These are phyloP conservation scores for Bostrychus sinensis DNA, from an alignment of 2,113 vertebrate genomes.

Conservation along the genomic window DNA sequence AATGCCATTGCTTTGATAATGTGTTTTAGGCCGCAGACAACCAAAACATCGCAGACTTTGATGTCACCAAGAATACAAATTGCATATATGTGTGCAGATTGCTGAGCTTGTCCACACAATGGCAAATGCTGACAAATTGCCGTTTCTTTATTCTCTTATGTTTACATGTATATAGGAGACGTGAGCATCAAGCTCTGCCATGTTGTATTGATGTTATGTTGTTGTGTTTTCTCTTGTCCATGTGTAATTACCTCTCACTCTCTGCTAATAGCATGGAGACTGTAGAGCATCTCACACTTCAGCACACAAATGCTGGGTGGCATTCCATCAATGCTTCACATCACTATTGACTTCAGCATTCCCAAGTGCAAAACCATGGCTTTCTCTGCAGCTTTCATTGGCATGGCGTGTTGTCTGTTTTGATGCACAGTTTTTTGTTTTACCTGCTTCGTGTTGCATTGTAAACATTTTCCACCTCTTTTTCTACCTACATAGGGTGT, in stretches of 20 bases:
- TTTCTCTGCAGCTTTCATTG: no score
- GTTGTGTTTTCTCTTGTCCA: constrained; percentile 11
- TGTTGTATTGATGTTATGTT: neutral
- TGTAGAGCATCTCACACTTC: constrained; percentile 30
- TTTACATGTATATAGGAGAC: neutral
- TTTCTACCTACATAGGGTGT: no score
- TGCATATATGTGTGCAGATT: neutral
- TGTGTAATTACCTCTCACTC: constrained; percentile 39
- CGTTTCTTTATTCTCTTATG: neutral
- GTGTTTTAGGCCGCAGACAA: neutral
- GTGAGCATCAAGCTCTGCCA: neutral
- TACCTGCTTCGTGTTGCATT: no score
- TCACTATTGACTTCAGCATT: constrained; percentile 34
- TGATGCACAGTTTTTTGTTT: no score
- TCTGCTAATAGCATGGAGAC: constrained; percentile 29
- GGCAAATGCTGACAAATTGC: neutral
- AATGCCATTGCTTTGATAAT: neutral
- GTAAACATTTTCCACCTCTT: no score
- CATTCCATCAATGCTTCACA: constrained; percentile 23
- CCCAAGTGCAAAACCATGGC: constrained; percentile 14
- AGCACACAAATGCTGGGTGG: constrained; percentile 30
- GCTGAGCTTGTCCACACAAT: neutral
- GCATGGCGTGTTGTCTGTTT: no score
- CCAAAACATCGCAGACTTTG: neutral
- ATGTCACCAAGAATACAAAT: neutral